phyloP scores from a whole-genome alignment of 2,113 vertebrate species.

The Quiscalus mexicanus region DNA sequence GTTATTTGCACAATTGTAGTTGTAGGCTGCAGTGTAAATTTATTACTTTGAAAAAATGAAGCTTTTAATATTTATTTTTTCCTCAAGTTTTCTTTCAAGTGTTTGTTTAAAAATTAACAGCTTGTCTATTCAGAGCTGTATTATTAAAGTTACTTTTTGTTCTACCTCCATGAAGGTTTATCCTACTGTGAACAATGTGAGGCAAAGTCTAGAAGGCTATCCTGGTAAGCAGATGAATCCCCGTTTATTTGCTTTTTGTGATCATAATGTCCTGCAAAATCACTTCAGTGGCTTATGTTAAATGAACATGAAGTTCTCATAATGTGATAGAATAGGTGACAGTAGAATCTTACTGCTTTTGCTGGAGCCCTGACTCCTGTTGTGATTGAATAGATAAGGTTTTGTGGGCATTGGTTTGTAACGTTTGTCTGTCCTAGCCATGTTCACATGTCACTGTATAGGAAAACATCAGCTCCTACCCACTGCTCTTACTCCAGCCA shows the following conservation, averaged over 20 bases:
- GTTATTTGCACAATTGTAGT: neutral
- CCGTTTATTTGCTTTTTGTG: neutral
- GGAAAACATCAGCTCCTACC: neutral
- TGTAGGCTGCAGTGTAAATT: neutral
- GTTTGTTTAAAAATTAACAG: neutral
- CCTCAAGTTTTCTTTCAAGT: neutral
- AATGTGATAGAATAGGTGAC: neutral
- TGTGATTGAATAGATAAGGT: neutral
- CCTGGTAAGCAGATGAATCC: constrained; percentile 80
- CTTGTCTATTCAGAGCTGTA: neutral
- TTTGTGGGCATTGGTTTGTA: neutral
- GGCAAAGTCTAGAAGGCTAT: constrained; percentile 95
- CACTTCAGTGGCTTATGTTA: neutral
- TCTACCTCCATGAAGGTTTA: constrained; percentile 80
- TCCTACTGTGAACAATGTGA: constrained; percentile 93
- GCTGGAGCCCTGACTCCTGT: neutral
- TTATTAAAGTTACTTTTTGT: neutral
- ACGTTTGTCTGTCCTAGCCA: neutral
- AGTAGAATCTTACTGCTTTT: neutral
- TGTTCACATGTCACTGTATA: neutral
- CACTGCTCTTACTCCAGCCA: neutral
- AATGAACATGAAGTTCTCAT: neutral
- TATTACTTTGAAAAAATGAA: neutral
- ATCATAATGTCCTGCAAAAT: neutral
- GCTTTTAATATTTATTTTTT: neutral